Evolutionary conservation across 2,888 invertebrate genomes (phyloP).

Genomic region (Stenchaetothrips biformis): DNA sequence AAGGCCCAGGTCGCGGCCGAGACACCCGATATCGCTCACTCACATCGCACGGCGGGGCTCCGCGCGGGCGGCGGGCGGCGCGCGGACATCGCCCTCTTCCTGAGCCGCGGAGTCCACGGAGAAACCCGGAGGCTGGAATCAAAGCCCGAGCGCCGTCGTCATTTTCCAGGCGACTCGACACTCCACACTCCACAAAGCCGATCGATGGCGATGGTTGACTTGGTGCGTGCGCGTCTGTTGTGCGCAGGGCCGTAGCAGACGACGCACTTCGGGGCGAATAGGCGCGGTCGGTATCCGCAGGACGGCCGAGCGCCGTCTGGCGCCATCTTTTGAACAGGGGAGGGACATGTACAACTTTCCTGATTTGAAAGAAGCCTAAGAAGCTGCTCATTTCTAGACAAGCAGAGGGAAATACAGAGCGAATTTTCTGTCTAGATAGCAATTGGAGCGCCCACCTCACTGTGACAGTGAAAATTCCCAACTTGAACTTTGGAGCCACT

Average conservation of each 20-base stretch:
- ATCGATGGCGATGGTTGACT: not conserved
- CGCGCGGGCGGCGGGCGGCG: not conserved
- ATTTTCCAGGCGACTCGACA: not conserved
- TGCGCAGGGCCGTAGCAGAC: conserved; percentile 14
- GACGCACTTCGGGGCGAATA: not conserved
- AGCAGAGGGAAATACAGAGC: too few species aligned
- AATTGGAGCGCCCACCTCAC: too few species aligned
- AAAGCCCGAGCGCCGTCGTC: not conserved
- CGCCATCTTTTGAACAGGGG: too few species aligned
- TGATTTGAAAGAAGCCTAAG: too few species aligned
- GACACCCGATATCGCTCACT: not conserved
- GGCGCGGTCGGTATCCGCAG: too few species aligned
- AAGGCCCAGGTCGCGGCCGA: not conserved
- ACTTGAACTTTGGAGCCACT: too few species aligned
- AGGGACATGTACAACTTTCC: too few species aligned
- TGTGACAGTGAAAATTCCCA: too few species aligned
- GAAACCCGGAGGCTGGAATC: not conserved
- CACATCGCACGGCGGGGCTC: not conserved
- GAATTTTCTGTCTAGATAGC: too few species aligned
- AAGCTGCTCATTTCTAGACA: too few species aligned
- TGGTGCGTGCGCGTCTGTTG: not conserved
- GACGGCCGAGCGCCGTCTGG: too few species aligned
- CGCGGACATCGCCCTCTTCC: not conserved
- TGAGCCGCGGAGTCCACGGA: not conserved
- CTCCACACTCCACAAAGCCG: not conserved